Conservation (phyloP, 2,888 invertebrate genomes). For the Caradrina kadenii region DNA sequence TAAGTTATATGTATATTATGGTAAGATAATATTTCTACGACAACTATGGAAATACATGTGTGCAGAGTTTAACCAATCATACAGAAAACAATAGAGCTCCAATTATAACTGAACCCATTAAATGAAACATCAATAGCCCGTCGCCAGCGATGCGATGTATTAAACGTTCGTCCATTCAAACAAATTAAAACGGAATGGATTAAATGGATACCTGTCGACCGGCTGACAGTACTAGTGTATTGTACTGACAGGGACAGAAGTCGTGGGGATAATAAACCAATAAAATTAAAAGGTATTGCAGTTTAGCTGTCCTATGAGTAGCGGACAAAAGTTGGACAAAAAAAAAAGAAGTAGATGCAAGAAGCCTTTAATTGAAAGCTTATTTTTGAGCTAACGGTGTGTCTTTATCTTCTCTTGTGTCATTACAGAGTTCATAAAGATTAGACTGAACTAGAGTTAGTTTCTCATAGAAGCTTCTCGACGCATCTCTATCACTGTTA, state of each 20-base stretch:
- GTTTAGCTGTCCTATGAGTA: not conserved
- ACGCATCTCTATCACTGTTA: too few species aligned
- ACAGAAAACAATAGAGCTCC: constrained; percentile 18
- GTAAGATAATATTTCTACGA: not conserved
- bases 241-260: constrained; percentile 33
- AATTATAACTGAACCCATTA: constrained; percentile 27
- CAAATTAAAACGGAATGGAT: constrained; percentile 62
- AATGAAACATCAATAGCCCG: constrained; percentile 30
- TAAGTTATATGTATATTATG: too few species aligned
- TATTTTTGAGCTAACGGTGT: too few species aligned
- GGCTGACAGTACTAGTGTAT: constrained; percentile 11
- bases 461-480: too few species aligned
- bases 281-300: not conserved
- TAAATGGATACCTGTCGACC: constrained; percentile 51
- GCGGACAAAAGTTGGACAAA: not conserved
- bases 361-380: too few species aligned
- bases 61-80: constrained; percentile 19
- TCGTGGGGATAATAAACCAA: not conserved
- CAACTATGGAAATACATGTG: constrained; percentile 1
- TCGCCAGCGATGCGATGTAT: constrained; percentile 54
- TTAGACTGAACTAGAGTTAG: too few species aligned
- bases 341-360: not conserved
- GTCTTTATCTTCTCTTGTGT: too few species aligned
- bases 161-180: constrained; percentile 56
- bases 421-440: too few species aligned